Evolutionary conservation across 2,888 invertebrate genomes (phyloP).

Genomic region (Andrena hattorfiana): DNA sequence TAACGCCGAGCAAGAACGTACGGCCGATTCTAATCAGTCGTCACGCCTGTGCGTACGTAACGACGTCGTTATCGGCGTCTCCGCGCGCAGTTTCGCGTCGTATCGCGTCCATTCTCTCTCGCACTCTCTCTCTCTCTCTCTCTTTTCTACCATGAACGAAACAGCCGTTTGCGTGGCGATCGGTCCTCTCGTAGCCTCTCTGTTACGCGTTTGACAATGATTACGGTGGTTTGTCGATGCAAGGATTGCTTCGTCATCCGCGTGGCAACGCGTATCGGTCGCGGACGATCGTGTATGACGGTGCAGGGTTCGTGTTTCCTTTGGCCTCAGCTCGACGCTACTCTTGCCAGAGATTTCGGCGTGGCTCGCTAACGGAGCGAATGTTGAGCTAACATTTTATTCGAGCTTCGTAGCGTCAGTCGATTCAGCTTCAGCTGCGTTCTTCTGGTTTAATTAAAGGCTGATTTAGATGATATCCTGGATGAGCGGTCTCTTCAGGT

Average conservation of each 20-base stretch:
- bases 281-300: conserved; percentile 54
- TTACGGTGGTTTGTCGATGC: conserved; percentile 67
- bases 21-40: conserved; percentile 76
- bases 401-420: no score
- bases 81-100: conserved; percentile 52
- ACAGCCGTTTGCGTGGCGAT: conserved; percentile 10
- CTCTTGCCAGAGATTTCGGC: neutral
- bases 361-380: neutral
- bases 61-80: conserved; percentile 74
- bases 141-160: conserved; percentile 2
- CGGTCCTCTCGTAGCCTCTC: conserved; percentile 44
- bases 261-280: conserved; percentile 22
- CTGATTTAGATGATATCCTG: neutral
- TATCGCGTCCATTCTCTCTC: conserved; percentile 22
- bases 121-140: conserved; percentile 6
- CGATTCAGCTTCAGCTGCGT: no score
- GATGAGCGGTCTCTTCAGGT: neutral
- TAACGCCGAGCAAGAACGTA: conserved; percentile 69
- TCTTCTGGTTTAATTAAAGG: neutral
- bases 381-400: no score
- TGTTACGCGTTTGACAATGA: conserved; percentile 67
- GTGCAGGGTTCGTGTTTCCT: conserved; percentile 38
- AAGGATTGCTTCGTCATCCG: conserved; percentile 66
- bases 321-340: conserved; percentile 23
- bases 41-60: conserved; percentile 74